Conservation (phyloP, 2,113 vertebrate genomes). For the human (Homo sapiens) region GRCh38 chr14:36872501-36873000, state of each 20-base stretch:
- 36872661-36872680: neutral
- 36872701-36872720: neutral
- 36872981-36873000: neutral
- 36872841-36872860: neutral
- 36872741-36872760: conserved; percentile 16
- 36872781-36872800: neutral
- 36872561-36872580: neutral
- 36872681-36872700: neutral
- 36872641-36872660: neutral
- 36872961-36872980: neutral
- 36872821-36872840: neutral
- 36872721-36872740: neutral
- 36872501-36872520: neutral
- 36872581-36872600: neutral
- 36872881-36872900: neutral
- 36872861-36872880: neutral
- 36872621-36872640: neutral
- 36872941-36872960: neutral
- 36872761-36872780: conserved; percentile 7
- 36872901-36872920: neutral
- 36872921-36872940: neutral
- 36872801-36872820: conserved; percentile 2
- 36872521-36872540: neutral
- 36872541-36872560: neutral
- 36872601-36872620: neutral